Conservation (phyloP, 23 tunicate species). For the Botrylloides violaceus region DNA sequence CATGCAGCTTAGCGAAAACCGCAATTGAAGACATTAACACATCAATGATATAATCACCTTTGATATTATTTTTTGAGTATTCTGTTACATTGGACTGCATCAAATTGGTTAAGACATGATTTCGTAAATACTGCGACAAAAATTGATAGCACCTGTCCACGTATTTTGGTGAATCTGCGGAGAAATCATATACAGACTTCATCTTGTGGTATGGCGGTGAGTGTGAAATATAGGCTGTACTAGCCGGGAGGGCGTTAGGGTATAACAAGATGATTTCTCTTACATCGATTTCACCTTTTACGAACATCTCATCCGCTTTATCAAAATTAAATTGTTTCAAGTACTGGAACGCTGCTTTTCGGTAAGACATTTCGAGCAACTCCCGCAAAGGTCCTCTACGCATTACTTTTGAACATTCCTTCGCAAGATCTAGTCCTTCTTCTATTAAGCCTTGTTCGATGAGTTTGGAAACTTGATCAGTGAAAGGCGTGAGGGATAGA, state of each 20-base stretch:
- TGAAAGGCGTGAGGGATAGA: constrained; percentile 47
- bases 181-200: constrained; percentile 32
- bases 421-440: constrained; percentile 45
- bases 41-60: neutral
- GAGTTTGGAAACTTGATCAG: constrained; percentile 41
- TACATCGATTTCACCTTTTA: constrained; percentile 53
- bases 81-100: neutral
- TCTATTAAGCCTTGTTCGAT: constrained; percentile 33
- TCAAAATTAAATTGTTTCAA: constrained; percentile 51
- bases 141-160: constrained; percentile 41
- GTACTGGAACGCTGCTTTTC: constrained; percentile 62
- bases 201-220: constrained; percentile 46
- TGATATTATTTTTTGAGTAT: neutral
- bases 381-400: constrained; percentile 15
- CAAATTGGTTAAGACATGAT: neutral
- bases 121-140: constrained; percentile 17
- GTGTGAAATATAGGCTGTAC: constrained; percentile 25
- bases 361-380: constrained; percentile 32
- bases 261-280: constrained; percentile 59
- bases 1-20: constrained; percentile 13
- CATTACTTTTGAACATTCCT: constrained; percentile 37
- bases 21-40: neutral
- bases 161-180: constrained; percentile 32
- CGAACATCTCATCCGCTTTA: constrained; percentile 32
- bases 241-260: constrained; percentile 35